Evolutionary conservation across 2,113 vertebrate genomes (phyloP).

Genomic region (Pseudorectes ferrugineus): DNA sequence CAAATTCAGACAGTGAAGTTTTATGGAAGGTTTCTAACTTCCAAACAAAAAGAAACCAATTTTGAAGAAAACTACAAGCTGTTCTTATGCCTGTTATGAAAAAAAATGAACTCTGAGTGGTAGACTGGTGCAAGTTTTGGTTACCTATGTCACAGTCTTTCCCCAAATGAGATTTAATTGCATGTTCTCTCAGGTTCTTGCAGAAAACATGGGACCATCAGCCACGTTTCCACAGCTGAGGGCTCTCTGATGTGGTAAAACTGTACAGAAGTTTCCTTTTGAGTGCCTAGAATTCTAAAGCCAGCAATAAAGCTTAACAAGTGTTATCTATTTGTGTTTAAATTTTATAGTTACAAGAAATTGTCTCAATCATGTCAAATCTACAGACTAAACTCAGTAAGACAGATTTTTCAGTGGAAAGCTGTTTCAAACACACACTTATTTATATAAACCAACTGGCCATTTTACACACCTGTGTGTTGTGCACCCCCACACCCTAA

Average conservation of each 20-base stretch:
- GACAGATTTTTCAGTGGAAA: background rate
- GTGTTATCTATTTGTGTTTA: background rate
- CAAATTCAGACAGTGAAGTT: background rate
- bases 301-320: background rate
- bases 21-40: background rate
- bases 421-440: background rate
- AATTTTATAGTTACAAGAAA: background rate
- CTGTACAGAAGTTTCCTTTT: background rate
- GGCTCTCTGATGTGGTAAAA: background rate
- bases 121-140: background rate
- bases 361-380: background rate
- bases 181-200: background rate
- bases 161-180: background rate
- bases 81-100: background rate
- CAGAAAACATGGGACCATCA: background rate
- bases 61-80: background rate
- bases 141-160: background rate
- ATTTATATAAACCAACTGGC: accelerated
- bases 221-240: background rate
- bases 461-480: background rate
- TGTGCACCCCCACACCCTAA: background rate
- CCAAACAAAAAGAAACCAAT: background rate
- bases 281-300: background rate
- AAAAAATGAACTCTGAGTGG: background rate
- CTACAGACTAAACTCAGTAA: background rate